Base-by-base conservation (phyloP, 2,113 vertebrate genomes). In the Lontra canadensis region DNA sequence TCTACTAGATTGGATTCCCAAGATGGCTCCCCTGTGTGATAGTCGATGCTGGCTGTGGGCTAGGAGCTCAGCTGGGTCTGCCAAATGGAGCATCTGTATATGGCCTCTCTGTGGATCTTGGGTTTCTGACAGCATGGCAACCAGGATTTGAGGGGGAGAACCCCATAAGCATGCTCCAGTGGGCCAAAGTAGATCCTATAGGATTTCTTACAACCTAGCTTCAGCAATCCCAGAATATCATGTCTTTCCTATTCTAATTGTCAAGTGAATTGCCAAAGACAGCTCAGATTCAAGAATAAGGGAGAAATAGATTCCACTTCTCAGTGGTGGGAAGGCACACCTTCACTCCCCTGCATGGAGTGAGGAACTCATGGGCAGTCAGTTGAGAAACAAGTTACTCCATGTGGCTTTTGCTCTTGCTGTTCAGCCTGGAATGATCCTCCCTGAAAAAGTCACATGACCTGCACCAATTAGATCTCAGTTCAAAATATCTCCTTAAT, bases 301-400 rank as follows among this genome's bases (percentile, higher is more conserved):
- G 36, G 52, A 31, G 63, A 39, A 83, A 74, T 0, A 47, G 74
- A 14, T 71, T 20, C 57, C 1, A 23, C 18, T 15, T 78, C 73
- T 85, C 3, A 1, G 25, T 12, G 12, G 4, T 4, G 2, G 10
- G n/a, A 87, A 80, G 31, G 15, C 3, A 0, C 18, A 17, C 47
- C 25, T 61, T 61, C 59, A 61, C 23, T 26, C 9, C 6, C 1
- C 0, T 6, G 1, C 2, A 7, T 52, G 6, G 21, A 89, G 13
- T 36, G 18, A n/a, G 7, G 36, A 36, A 39, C 7, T n/a, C 59
- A 1, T 3, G 26, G 25, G 42, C 18, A 42, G 61, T 25, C 6
- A 3, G 42, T 42, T 88, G 67, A 82, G 39, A 26, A 76, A 18
- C 39, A 12, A 84, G 39, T 49, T 12, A 17, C 34, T 4, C 1